phyloP scores from a whole-genome alignment of 2,113 vertebrate species.

The Dermatemys mawii region DNA sequence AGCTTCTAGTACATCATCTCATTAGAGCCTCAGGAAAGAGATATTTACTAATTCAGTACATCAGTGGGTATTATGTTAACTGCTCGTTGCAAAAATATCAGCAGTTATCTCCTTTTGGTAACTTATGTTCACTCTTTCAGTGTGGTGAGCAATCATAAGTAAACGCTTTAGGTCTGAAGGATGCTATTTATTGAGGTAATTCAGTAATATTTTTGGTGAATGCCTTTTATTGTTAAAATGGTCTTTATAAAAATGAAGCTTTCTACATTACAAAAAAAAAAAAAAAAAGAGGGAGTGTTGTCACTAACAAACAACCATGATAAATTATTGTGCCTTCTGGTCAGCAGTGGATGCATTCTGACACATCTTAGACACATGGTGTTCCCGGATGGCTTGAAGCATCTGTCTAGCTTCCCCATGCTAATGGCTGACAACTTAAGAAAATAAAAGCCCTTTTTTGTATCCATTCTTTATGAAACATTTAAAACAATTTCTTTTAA shows the following conservation, averaged over 20 bases:
- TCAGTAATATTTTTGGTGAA: not conserved
- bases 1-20: constrained; percentile 49
- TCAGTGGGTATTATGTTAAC: constrained; percentile 7
- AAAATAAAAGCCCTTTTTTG: not conserved
- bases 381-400: not conserved
- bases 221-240: not conserved
- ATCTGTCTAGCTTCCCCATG: not conserved
- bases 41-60: constrained; percentile 22
- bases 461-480: not conserved
- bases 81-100: not conserved
- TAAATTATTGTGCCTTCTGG: not conserved
- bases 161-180: not conserved
- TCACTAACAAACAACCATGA: not conserved
- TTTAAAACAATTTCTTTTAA: not conserved
- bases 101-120: not conserved
- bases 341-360: not conserved
- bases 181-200: not conserved
- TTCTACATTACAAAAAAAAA: not conserved
- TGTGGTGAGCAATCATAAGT: fast-evolving
- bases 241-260: not conserved
- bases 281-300: not conserved
- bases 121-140: not conserved
- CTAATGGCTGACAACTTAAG: not conserved
- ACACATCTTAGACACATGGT: not conserved
- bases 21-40: not conserved